A percentile compares a stretch with the other conserved stretches of the same genome.
These are phyloP conservation scores for Enteromius afrohamiltoni DNA, from an alignment of 2,797 vertebrate genomes.

Conservation along the genomic window DNA sequence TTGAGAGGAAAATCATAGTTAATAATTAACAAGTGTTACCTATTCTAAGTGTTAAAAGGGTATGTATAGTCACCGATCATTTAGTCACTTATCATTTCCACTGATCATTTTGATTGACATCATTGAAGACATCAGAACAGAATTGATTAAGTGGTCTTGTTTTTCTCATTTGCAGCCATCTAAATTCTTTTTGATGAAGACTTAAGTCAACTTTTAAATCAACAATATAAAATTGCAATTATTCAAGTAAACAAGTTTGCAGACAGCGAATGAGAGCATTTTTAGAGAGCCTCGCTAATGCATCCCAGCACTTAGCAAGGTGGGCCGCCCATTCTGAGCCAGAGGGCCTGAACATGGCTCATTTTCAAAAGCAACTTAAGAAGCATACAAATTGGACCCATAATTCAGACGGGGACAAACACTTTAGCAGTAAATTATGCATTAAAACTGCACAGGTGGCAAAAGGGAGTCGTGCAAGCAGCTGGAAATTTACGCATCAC, in stretches of 20 bases:
- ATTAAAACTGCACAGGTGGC: constrained; percentile 64
- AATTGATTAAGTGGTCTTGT: background rate
- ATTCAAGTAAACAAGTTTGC: background rate
- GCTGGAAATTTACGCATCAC: constrained; percentile 60
- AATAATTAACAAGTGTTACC: too few species aligned
- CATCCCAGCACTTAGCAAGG: constrained; percentile 22
- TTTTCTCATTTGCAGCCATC: background rate
- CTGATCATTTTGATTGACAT: constrained; percentile 14
- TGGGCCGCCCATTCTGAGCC: constrained; percentile 15
- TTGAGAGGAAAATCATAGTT: too few species aligned
- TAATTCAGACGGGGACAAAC: constrained; percentile 51
- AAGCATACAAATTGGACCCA: constrained; percentile 37
- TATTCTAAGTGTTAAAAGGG: too few species aligned
- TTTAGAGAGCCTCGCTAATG: constrained; percentile 30
- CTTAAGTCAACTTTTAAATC: background rate
- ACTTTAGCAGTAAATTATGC: constrained; percentile 63
- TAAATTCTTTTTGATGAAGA: background rate
- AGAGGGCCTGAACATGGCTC: constrained; percentile 32
- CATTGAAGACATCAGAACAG: background rate
- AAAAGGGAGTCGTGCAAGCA: constrained; percentile 57
- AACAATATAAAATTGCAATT: background rate
- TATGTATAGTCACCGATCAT: background rate
- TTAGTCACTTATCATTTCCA: background rate
- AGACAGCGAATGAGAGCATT: background rate
- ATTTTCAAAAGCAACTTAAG: constrained; percentile 44